Evolutionary conservation across 2,113 vertebrate genomes (phyloP).

Genomic region (Antennarius striatus): DNA sequence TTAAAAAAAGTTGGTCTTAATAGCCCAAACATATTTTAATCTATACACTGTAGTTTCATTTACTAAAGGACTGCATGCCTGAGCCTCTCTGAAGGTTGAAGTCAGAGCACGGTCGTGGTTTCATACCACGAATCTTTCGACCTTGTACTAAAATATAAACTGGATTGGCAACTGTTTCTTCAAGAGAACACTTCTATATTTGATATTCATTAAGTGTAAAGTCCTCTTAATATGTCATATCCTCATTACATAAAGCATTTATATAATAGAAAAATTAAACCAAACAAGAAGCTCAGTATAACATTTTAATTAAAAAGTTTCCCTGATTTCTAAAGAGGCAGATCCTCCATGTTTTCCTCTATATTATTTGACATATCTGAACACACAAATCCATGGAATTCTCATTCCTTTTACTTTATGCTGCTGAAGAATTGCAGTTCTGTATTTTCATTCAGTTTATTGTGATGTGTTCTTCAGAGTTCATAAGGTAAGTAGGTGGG

Average conservation of each 20-base stretch:
- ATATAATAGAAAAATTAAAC: not conserved
- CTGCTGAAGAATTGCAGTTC: too few species aligned
- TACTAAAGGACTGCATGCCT: not conserved
- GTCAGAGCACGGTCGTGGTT: slow-evolving; percentile 6
- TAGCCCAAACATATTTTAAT: not conserved
- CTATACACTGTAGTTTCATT: not conserved
- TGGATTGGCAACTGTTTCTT: not conserved
- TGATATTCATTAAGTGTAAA: not conserved
- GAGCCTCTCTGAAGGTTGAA: slow-evolving; percentile 8
- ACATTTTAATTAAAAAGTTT: not conserved
- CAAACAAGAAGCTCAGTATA: not conserved
- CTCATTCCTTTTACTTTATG: too few species aligned
- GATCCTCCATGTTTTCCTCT: not conserved
- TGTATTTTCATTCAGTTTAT: not conserved
- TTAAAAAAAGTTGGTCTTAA: not conserved
- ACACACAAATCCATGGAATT: not conserved
- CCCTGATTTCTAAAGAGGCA: not conserved
- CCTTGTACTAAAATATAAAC: not conserved
- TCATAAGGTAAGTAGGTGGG: not conserved
- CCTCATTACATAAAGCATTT: not conserved
- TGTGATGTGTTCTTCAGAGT: not conserved
- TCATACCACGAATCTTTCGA: not conserved
- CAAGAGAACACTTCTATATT: not conserved
- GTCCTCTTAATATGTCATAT: not conserved
- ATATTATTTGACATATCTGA: not conserved